Conservation (phyloP, 2,888 invertebrate genomes). For the Globia sparganii region DNA sequence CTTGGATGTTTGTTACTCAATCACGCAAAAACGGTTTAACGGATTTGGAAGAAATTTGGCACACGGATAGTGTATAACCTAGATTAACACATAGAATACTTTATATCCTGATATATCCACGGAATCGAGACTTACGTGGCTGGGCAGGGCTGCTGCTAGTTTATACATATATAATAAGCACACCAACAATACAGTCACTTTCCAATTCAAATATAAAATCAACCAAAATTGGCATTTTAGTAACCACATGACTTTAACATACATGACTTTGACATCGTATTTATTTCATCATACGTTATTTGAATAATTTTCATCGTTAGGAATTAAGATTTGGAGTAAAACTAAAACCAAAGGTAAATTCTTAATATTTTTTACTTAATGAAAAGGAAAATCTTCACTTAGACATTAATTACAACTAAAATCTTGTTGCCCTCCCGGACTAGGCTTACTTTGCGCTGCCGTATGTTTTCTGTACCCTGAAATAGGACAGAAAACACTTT, state of each 20-base stretch:
- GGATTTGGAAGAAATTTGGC: neutral
- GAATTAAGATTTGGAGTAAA: conserved; percentile 72
- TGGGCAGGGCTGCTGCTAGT: neutral
- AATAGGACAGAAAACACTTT: conserved; percentile 73
- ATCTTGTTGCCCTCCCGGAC: conserved; percentile 70
- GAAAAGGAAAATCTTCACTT: conserved; percentile 43
- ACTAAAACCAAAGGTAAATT: conserved; percentile 61
- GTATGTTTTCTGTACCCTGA: conserved; percentile 77
- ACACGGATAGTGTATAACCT: neutral
- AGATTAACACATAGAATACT: neutral
- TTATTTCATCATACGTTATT: neutral
- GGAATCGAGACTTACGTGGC: neutral
- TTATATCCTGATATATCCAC: neutral
- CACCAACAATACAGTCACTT: neutral
- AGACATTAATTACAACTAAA: conserved; percentile 59
- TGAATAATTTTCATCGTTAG: neutral
- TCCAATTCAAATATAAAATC: neutral
- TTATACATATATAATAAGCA: neutral
- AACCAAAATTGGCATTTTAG: neutral
- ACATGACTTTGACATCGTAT: neutral
- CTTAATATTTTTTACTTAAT: conserved; percentile 33
- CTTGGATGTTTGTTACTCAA: neutral
- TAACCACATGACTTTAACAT: neutral
- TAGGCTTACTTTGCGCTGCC: conserved; percentile 68
- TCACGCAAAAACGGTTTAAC: neutral